phyloP scores from a whole-genome alignment of 37 sponge, comb jelly and placozoan species.

The Hexactinellida sp. region DNA sequence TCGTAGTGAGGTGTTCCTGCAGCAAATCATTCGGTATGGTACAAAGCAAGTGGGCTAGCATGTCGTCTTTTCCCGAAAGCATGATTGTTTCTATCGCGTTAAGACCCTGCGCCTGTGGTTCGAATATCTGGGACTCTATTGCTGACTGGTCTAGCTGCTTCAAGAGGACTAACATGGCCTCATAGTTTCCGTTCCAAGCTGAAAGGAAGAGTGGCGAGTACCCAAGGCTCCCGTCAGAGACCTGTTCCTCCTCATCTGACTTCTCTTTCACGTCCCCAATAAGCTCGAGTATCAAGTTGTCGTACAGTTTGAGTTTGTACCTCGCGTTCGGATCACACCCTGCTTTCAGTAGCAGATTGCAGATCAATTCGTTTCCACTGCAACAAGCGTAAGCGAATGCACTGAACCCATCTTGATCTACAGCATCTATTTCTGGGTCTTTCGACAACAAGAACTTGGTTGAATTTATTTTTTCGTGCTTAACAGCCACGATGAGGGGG shows the following conservation, averaged over 20 bases:
- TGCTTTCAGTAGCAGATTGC: background rate
- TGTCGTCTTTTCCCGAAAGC: background rate
- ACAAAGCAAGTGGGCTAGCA: background rate
- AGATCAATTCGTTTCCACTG: constrained; percentile 2
- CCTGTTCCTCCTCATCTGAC: constrained; percentile 1
- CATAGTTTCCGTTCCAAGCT: background rate
- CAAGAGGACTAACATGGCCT: background rate
- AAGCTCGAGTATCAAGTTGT: background rate
- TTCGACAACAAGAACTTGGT: background rate
- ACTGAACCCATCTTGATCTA: background rate
- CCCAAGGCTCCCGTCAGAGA: background rate
- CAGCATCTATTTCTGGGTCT: background rate
- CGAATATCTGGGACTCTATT: background rate
- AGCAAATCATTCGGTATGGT: background rate
- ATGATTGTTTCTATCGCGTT: background rate
- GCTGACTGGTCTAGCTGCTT: background rate
- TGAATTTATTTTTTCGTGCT: constrained; percentile 1
- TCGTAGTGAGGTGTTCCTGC: background rate
- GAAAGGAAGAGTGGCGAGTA: background rate
- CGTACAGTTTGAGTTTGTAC: background rate
- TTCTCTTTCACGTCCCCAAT: background rate
- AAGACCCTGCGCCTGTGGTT: background rate
- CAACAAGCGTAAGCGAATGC: background rate
- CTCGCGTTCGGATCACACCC: background rate
- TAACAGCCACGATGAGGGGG: background rate